Evolutionary conservation across 2,113 vertebrate species (phyloP).

Genomic region (Heterotis niloticus): DNA sequence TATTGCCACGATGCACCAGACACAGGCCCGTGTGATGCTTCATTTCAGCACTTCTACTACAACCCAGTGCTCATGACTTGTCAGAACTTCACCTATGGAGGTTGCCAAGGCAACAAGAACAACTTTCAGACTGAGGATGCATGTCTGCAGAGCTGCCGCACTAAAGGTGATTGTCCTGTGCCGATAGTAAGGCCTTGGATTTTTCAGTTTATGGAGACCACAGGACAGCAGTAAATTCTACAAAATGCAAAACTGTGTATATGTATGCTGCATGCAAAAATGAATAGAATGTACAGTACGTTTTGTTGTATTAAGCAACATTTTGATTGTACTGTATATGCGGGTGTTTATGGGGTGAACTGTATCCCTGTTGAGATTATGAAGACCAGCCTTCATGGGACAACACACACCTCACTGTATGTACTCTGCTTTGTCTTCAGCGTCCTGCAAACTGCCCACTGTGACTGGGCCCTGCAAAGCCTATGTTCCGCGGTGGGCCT

Average conservation of each 20-base stretch:
- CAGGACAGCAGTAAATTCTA: neutral
- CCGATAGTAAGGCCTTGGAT: too few relatives aligned
- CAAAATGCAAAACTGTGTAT: too few relatives aligned
- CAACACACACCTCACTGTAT: neutral
- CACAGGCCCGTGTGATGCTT: slow-evolving; percentile 79
- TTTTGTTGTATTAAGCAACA: too few relatives aligned
- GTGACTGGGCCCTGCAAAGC: slow-evolving; percentile 56
- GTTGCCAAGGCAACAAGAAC: slow-evolving; percentile 86
- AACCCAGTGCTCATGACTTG: slow-evolving; percentile 82
- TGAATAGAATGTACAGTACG: too few relatives aligned
- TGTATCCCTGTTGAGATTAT: too few relatives aligned
- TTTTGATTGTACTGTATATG: too few relatives aligned
- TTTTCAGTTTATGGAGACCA: neutral
- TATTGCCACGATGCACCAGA: slow-evolving; percentile 64
- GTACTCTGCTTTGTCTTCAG: slow-evolving; percentile 49
- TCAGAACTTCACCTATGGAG: slow-evolving; percentile 76
- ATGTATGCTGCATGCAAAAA: too few relatives aligned
- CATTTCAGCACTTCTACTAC: slow-evolving; percentile 67
- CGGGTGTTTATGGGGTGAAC: too few relatives aligned
- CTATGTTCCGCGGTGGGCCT: slow-evolving; percentile 66
- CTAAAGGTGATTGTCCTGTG: slow-evolving; percentile 70
- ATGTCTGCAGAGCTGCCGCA: slow-evolving; percentile 88
- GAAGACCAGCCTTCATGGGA: too few relatives aligned
- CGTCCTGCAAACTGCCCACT: slow-evolving; percentile 81
- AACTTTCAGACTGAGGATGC: slow-evolving; percentile 78